Evolutionary conservation across 2,113 vertebrate genomes (phyloP), one percentile per base, ranked within the genome.

Genomic region (Phyllostomus hastatus): DNA sequence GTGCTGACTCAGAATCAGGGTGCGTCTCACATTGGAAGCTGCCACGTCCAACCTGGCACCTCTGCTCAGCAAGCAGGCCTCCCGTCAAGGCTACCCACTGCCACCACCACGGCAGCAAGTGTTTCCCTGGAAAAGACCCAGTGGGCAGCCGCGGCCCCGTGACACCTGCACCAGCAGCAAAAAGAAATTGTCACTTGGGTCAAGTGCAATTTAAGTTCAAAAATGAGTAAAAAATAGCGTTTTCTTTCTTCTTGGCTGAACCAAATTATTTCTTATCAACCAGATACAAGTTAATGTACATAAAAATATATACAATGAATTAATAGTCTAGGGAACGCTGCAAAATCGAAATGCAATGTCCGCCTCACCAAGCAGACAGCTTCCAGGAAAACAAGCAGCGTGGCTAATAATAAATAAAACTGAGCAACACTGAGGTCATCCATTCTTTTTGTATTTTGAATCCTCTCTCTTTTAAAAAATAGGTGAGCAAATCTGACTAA

Each of bases 351-450:
- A 91, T 79, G 52, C 14, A 91, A 66, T 69, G 80, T 83, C 94
- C 16, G 64, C 57, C 88, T 50, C 95, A 67, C 38, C 38, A 84
- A 97, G 93, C 91, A 96, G 95, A 84, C 85, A 94, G 91, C 94
- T 97, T 95, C 66, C 67, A 43, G 88, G 93, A 96, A 98, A 87
- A 88, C 88, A 72, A 97, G 72, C 57, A 78, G 9, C 10, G 8
- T 78, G 95, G 84, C 59, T 72, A 24, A 59, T 59, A 9, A 59
- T 24, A 54, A 67, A 95, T 96, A 87, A 97, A 95, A 11, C n/a
- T 69, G 33, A 72, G 7, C 59, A 38, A 76, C 28, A 70, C 35
- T 0, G 0, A 76, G 81, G 46, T 24, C 90, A 84, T 93, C 43
- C 90, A 85, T 26, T 31, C 22, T 97, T 90, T n/a, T 75, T 91